Base-by-base conservation (phyloP, 2,113 vertebrate genomes). In the Uria aalge region DNA sequence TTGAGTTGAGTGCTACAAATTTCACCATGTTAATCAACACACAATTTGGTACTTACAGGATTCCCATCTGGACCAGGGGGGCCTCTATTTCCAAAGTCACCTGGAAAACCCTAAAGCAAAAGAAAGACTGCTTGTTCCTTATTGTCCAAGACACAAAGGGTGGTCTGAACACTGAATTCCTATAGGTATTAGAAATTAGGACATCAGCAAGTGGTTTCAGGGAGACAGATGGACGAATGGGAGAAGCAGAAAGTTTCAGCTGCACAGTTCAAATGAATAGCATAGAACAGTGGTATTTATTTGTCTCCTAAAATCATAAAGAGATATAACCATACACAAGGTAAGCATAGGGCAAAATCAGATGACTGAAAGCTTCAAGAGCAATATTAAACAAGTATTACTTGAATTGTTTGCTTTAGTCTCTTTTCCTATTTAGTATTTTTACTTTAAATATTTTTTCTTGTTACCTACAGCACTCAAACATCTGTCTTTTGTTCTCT, bases 41-140 rank as follows among this genome's bases (percentile, higher is more conserved):
- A 53, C 14, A 73, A 43, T 79, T 82, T 40, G 60, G 64, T 96
- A 98, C 98, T 98, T 98, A 99, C 99, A 98, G 99, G 98, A 93
- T 97, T 99, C 69, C 99, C 99, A 94, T 99, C 99, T 79, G 98
- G 98, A 95, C 99, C 99, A 64, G 99, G 98, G 36, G 98, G 98
- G 9, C 99, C 99, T 97, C 99, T 98, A 23, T 99, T 99, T 36
- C 99, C 99, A 59, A 97, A 98, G 82, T 99, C 99, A 84, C 99
- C 99, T 43, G 98, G 97, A 93, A 99, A 98, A 74, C 99, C 99
- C 99, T 97, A 82, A 72, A 93, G 36, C 24, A 85, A 50, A 95
- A 90, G 9, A 82, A 13, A 95, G 56, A 92, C 79, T 40, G 40
- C 2, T 36, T 67, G 13, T 48, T 88, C 15, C 93, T 92, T 73